Evolutionary conservation across 2,113 vertebrate species (phyloP).

Genomic region (Centropus bengalensis): DNA sequence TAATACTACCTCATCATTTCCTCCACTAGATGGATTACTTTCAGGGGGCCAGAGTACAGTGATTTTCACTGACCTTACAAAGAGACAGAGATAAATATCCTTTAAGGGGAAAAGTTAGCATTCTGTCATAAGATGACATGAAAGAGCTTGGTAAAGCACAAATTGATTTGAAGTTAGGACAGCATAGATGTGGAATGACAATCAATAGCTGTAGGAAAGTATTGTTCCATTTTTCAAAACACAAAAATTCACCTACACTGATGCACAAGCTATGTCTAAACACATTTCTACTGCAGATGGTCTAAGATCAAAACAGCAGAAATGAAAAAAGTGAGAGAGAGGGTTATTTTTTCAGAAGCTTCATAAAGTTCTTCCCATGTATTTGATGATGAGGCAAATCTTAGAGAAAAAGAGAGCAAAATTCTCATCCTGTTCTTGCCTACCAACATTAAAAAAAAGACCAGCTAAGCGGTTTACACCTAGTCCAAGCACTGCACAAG

Average conservation of each 20-base stretch:
- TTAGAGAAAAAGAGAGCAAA: neutral
- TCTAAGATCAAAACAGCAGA: neutral
- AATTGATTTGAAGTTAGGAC: slow-evolving; percentile 60
- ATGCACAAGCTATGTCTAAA: neutral
- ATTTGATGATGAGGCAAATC: neutral
- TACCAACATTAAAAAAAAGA: neutral
- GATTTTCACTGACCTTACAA: slow-evolving; percentile 59
- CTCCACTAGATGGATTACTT: slow-evolving; percentile 34
- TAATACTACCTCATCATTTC: slow-evolving; percentile 50
- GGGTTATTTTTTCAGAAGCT: neutral
- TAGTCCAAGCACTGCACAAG: neutral
- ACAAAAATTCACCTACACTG: neutral
- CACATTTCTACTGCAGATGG: neutral
- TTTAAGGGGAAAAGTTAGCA: slow-evolving; percentile 39
- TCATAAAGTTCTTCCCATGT: neutral
- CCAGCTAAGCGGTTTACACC: neutral
- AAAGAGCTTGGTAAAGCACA: slow-evolving; percentile 56
- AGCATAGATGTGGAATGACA: slow-evolving; percentile 34
- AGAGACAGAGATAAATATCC: slow-evolving; percentile 56
- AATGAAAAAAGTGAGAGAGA: neutral
- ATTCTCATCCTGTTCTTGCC: neutral
- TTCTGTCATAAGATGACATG: slow-evolving; percentile 44
- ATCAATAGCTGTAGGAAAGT: slow-evolving; percentile 35
- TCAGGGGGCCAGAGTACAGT: neutral
- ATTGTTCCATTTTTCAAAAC: slow-evolving; percentile 55